Evolutionary conservation across 2,797 vertebrate genomes (phyloP), one percentile per base, ranked within the genome.

Genomic region (Bovichtus variegatus): DNA sequence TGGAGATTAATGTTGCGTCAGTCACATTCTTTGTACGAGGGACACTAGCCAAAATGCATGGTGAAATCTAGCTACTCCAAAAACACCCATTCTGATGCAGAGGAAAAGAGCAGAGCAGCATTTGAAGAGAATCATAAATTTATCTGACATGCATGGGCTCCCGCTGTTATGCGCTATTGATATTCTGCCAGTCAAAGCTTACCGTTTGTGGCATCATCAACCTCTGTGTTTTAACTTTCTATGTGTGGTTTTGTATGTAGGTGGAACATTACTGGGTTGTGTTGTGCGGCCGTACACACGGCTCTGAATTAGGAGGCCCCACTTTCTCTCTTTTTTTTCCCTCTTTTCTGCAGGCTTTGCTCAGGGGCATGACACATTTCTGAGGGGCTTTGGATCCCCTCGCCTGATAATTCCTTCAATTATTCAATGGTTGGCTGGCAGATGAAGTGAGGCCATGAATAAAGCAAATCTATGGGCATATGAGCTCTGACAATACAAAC

Each of bases 351-450:
- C 81, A 68, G 92, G 90, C 91, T 92, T 91, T 91, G 90, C 93
- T 93, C 84, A 78, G 86, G 91, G 93, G 87, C 88, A 93, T 92
- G 89, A 92, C 91, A 94, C 89, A 93, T 93, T 94, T 94, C 91
- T 91, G 82, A 89, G 83, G 90, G 90, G 91, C 88, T 93, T 93
- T 91, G 91, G 92, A 91, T 89, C 90, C 87, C 85, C 86, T 88
- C 81, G 86, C 86, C 91, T 93, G 92, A 92, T 94, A 91, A 94
- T 90, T 93, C 91, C 88, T 91, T 94, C 91, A 93, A 94, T 93
- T 93, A 94, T 93, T 94, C 89, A 94, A 89, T 83, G 89, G 74
- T 78, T 89, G 77, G 89, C 90, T 92, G 88, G 87, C 88, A 93
- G 81, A 92, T 82, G 88, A 91, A 92, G 89, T 89, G 82, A 88